Base-by-base conservation (phyloP, 2,888 invertebrate genomes). In the Linnaemya vulpina region DNA sequence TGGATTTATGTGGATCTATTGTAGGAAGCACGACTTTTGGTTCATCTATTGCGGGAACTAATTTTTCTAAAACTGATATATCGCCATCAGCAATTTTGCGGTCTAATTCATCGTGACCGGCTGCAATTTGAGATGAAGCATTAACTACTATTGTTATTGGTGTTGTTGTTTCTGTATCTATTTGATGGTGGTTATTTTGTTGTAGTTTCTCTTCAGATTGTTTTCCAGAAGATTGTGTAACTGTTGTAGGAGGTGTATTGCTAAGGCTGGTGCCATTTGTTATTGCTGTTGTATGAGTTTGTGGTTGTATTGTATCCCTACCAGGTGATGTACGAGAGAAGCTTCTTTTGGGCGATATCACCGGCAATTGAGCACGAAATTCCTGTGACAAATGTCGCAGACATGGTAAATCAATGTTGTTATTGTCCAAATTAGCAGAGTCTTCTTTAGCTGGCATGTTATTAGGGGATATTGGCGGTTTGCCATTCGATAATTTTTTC, bases 381-480 rank as follows among this genome's bases (percentile, higher is more conserved):
- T 97, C 97, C 0, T 97, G 96, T 89, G 97, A 94, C 84, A 97
- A 92, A 92, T 97, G 97, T 91, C 97, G 94, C 86, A 97, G 92
- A 15, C 97, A 97, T 1, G 97, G 97, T 86, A 97, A 93, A 86
- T 92, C 92, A 15, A 89, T 87, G 20, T 84, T 84, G 13, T 87
- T 89, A 49, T 89, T 89, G 65, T 86, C 83, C 25, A 76, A 25
- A 35, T 65, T 83, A 17, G 51, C 11, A 60, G 58, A 53, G 3
- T 87, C 88, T 51, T 51, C 20, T 78, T 74, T 3, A 78, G 51
- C 51, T 20, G 70, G 38, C 15, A 80, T 70, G 22, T 75, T 70
- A 55, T 86, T 87, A 67, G 88, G 88, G 17, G 82, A 67, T 71
- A 82, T 30, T 20, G 75, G 17, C 40, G 71, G 70, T 46, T 65